Base-by-base conservation (phyloP, 2,113 vertebrate species). In the Hydrolagus affinis region DNA sequence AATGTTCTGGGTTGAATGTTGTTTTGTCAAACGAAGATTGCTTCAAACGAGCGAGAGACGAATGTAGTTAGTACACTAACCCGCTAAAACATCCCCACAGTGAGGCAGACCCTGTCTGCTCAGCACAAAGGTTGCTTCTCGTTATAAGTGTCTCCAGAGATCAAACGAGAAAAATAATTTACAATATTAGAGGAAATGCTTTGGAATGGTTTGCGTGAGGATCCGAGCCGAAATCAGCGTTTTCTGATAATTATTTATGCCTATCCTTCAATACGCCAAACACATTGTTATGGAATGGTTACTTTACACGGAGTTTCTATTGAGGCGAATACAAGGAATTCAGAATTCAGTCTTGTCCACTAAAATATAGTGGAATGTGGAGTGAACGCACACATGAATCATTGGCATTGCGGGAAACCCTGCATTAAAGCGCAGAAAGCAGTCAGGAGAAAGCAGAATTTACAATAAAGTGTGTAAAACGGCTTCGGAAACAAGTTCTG, bases 81-180 rank as follows among this genome's bases (percentile, higher is more conserved):
- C 23, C 28, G 78, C 28, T 83, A 68, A 19, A 68, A 19, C 62
- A 66, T 64, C 60, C 15, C 28, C 28, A 28, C 60, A 44, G 6
- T 32, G 78, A 28, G 17, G 62, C 15, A 21, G 66, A 32, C 25
- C 60, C 62, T 68, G 57, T 17, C 76, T 80, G 76, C 57, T 28
- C 17, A 83, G 62, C 62, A 83, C 60, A 66, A 21, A 19, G 57
- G 28, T 9, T 80, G 14, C 10, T 21, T 25, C 76, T 4, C 9
- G 23, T 8, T 62, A 56, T 9, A 11, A 23, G 25, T 66, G 78
- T 66, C 25, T 21, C 25, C 25, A 83, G 78, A 83, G 23, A 32
- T 83, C 62, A 66, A 83, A 83, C 30, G 62, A 83, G 66, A 83
- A 83, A 17, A 62, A 66, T 60, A 83, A 30, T 83, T 83, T 28